These are phyloP conservation scores for Platichthys flesus DNA, from an alignment of 2,113 vertebrate species.

Conservation along the genomic window DNA sequence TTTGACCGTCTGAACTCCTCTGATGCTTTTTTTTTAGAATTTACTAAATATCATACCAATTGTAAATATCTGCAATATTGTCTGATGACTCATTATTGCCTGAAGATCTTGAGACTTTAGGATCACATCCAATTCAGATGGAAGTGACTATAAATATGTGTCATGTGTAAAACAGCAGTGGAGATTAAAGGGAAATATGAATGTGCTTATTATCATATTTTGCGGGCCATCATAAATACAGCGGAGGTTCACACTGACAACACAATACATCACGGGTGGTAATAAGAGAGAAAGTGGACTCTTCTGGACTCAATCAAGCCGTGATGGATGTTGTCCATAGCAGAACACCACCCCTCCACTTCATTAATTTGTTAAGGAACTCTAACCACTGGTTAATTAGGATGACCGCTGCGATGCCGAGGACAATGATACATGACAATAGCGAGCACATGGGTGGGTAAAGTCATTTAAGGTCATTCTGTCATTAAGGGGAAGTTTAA, in stretches of 20 bases:
- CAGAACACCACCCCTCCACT: conserved; percentile 59
- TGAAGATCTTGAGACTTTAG: neutral
- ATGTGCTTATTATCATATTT: conserved; percentile 41
- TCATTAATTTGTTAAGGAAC: conserved; percentile 74
- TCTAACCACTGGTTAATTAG: conserved; percentile 75
- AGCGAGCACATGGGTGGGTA: conserved; percentile 60
- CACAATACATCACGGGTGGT: conserved; percentile 40
- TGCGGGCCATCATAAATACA: conserved; percentile 35
- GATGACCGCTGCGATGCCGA: conserved; percentile 60
- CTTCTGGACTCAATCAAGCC: conserved; percentile 57
- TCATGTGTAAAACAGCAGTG: conserved; percentile 3
- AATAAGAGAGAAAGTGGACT: conserved; percentile 52
- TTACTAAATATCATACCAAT: neutral
- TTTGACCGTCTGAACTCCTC: neutral
- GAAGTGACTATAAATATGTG: neutral
- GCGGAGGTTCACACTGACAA: conserved; percentile 11
- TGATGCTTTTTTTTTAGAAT: neutral
- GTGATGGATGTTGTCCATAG: conserved; percentile 75
- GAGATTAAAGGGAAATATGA: conserved; percentile 10
- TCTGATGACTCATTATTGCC: conserved; percentile 1
- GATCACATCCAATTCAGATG: neutral
- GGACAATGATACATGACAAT: conserved; percentile 77
- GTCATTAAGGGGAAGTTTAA: conserved; percentile 70
- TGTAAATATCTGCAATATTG: neutral
- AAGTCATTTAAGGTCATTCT: conserved; percentile 72